Evolutionary conservation across 1,140 invertebrate species (phyloP).

Genomic region (Tyrophagus putrescentiae): DNA sequence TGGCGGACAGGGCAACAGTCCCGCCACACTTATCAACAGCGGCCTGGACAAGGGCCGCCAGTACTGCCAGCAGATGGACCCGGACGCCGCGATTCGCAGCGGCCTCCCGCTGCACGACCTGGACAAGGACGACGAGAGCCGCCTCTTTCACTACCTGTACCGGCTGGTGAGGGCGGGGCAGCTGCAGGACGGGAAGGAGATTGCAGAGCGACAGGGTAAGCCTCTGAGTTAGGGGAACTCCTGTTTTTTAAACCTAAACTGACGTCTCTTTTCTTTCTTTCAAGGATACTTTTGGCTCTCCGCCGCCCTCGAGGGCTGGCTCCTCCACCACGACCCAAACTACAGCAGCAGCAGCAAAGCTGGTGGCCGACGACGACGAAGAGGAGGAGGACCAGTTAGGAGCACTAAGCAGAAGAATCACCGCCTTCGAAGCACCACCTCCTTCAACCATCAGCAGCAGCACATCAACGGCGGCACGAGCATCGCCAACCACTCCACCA

Average conservation of each 20-base stretch:
- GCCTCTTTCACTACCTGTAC: constrained; percentile 53
- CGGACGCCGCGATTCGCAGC: constrained; percentile 70
- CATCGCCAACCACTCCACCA: not conserved
- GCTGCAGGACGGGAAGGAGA: constrained; percentile 52
- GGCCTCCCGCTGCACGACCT: constrained; percentile 60
- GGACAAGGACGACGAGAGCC: constrained; percentile 68
- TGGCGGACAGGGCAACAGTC: too few relatives aligned
- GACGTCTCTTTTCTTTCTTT: not conserved
- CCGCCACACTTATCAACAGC: too few relatives aligned
- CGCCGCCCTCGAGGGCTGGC: constrained; percentile 75
- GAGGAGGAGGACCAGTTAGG: constrained; percentile 24
- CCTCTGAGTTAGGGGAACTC: not conserved
- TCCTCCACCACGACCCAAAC: constrained; percentile 66
- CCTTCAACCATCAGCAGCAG: too few relatives aligned
- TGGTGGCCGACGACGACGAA: constrained; percentile 34
- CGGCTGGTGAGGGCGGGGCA: constrained; percentile 66
- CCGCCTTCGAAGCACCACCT: not conserved
- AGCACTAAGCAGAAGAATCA: not conserved
- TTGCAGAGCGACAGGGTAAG: constrained; percentile 55
- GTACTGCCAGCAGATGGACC: constrained; percentile 51
- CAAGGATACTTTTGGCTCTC: constrained; percentile 67
- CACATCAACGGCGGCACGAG: too few relatives aligned
- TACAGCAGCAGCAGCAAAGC: constrained; percentile 38
- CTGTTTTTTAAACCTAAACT: not conserved
- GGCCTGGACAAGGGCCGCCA: not conserved